Base-by-base conservation (phyloP, 2,888 invertebrate species). In the Drosophila limbata region DNA sequence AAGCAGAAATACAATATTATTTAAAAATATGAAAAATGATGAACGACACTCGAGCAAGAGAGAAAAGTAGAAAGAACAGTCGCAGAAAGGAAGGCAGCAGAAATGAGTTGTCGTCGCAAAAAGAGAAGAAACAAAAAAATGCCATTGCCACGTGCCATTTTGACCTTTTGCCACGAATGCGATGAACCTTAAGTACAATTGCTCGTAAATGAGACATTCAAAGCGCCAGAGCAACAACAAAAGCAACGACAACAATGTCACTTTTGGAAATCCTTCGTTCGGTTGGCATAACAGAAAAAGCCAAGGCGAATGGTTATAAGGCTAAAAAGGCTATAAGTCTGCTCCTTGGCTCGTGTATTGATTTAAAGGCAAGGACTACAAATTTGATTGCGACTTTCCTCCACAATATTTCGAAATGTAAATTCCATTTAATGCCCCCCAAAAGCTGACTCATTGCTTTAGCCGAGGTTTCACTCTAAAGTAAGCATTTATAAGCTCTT, bases 131-230 rank as follows among this genome's bases (percentile, higher is more conserved):
- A 6, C 0, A 45, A n/a, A 47, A 52, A 73, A 73, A 68, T 57
- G 68, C 50, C 75, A 77, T 62, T 76, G 76, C 76, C 76, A 76
- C 76, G 76, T 77, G 76, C 73, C 77, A 25, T 61, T 61, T 68
- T 76, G 76, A 76, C 76, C 77, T 76, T 76, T 76, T 40, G 68
- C 50, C 33, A 63, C 45, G 44, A 77, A 79, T 65, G 72, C 82
- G 82, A 84, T 81, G 85, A 82, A 82, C 86, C 76, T 84, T 79
- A 79, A 77, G 79, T 59, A 73, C 72, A 69, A 71, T 68, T 50
- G 76, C 76, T 76, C 68, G 65, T 66, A 84, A 84, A 84, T 77
- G 77, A 88, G 82, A 84, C 83, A 87, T 84, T 79, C 59, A 69
- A 77, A 65, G 71, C 68, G 62, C 40, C 42, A 66, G 55, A 69